Base-by-base conservation (phyloP, 2,797 vertebrate genomes). In the Hippopotamyrus pictus region DNA sequence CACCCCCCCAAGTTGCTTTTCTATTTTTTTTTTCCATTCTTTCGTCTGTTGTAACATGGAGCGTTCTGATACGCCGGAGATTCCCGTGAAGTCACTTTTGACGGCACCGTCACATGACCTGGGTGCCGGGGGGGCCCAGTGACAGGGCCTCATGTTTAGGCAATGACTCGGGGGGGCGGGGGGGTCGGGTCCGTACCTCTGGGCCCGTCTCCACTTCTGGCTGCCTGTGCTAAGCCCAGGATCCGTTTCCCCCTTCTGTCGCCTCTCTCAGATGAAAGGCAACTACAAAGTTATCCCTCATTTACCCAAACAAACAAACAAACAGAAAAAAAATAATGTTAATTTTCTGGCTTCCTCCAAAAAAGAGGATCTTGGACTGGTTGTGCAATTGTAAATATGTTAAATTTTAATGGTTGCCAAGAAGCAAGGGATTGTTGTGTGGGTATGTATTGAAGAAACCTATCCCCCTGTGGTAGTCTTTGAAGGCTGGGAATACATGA, bases 101-200 rank as follows among this genome's bases (percentile, higher is more conserved):
- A 50, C 41, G 95, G 94, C 94, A 90, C 90, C 91, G 93, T 94
- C 92, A 93, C 57, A 92, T 94, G 92, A 93, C 96, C 91, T 90
- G 90, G 94, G 94, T 92, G 92, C 93, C 94, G 93, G 94, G 94
- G 93, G 95, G 88, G 93, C 93, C 93, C 88, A 57, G 95, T 94
- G 94, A 94, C 88, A 93, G 91, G 22, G 94, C 95, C 96, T 96
- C 91, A 93, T 96, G 96, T 96, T 97, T 95, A 94, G 94, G 94
- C 95, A 93, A 89, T 91, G 93, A 96, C 97, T 94, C 94, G 19
- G 73, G 96, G 96, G 94, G 85, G 3, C 29, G 1, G 89, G 59
- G 62, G 93, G 88, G n/a, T 65, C 29, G 93, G 88, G 41, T 50
- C 85, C 11, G 89, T 94, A 95, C 96, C 95, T 95, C 92, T 92